Evolutionary conservation across 1,140 invertebrate species (phyloP).

Genomic region (Eubasilissa regina): DNA sequence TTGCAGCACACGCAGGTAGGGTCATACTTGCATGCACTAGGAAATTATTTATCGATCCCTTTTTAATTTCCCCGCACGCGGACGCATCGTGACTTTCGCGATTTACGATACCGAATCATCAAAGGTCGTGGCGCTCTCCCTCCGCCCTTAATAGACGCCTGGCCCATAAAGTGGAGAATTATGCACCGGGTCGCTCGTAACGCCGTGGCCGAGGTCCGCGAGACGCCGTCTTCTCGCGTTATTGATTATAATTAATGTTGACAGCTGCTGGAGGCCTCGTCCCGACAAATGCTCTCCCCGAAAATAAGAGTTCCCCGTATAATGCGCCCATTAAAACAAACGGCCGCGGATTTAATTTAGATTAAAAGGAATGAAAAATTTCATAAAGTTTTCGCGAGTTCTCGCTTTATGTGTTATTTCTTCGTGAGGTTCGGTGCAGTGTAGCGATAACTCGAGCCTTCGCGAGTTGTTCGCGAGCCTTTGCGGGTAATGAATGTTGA

Average conservation of each 20-base stretch:
- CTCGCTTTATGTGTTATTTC: not conserved
- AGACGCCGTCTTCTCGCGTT: not conserved
- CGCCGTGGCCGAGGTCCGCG: not conserved
- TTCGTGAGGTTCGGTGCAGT: not conserved
- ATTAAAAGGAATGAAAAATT: conserved; percentile 1
- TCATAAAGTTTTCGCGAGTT: not conserved
- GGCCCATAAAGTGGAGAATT: conserved; percentile 13
- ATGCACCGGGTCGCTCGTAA: conserved; percentile 18
- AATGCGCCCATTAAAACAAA: conserved; percentile 23
- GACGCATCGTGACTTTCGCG: conserved; percentile 17
- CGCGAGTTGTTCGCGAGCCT: not conserved
- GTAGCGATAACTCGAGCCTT: not conserved
- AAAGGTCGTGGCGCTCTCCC: conserved; percentile 27
- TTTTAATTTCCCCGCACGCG: not conserved
- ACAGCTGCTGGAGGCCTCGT: conserved; percentile 23
- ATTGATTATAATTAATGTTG: conserved; percentile 39
- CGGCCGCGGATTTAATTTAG: conserved; percentile 23
- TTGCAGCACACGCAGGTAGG: too few species aligned
- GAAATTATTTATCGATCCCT: conserved; percentile 1
- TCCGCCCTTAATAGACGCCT: conserved; percentile 20
- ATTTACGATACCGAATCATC: conserved; percentile 9
- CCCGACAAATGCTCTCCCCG: conserved; percentile 15
- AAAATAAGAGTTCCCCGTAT: conserved; percentile 10
- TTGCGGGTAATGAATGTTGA: too few species aligned
- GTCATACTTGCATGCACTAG: too few species aligned